Evolutionary conservation across 1,140 invertebrate species (phyloP), one percentile per base, ranked within the genome.

Genomic region (Hycleus phaleratus): DNA sequence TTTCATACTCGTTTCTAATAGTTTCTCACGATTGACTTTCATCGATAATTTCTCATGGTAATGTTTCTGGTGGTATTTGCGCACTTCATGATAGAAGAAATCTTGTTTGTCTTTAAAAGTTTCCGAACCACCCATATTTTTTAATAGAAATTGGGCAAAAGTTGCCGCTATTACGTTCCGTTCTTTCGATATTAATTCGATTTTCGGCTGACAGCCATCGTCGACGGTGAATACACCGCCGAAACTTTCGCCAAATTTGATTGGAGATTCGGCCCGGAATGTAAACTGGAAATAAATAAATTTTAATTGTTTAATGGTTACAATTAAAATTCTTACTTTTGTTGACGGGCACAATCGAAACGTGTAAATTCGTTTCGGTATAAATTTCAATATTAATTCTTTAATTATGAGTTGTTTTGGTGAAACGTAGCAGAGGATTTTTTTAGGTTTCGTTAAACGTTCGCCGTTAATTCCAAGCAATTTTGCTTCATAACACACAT

Each of bases 91-190:
- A 75, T 95, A 93, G 76, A 96, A 95, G 75, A 93, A 95, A 67
- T 93, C 90, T 75, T 94, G 90, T 72, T 96, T 96, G 71, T 95
- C 93, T 76, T 93, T 91, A 70, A 97, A 97, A 26, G 92, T 93
- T 77, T 96, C 93, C 25, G 91, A 94, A 4, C 93, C 93, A 47
- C 93, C 93, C 69, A 95, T 95, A 77, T 95, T 95, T 77, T 93
- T 93, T n/a, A 95, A 74, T 43, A 96, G 79, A 73, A 94, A 93
- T 68, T 93, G 85, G 1, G 92, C 92, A 74, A 95, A 96, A 4
- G 91, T 91, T 43, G 93, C 93, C 3, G 91, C 91, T 58, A 97
- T 90, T 18, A 95, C 86, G 75, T 93, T 92, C 2, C 91, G 79
- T 73, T 95, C 89, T 59, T 86, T 84, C 8, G 88, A 87, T 55